phyloP scores from a whole-genome alignment of 2,797 vertebrate species.

The Thunnus albacares region DNA sequence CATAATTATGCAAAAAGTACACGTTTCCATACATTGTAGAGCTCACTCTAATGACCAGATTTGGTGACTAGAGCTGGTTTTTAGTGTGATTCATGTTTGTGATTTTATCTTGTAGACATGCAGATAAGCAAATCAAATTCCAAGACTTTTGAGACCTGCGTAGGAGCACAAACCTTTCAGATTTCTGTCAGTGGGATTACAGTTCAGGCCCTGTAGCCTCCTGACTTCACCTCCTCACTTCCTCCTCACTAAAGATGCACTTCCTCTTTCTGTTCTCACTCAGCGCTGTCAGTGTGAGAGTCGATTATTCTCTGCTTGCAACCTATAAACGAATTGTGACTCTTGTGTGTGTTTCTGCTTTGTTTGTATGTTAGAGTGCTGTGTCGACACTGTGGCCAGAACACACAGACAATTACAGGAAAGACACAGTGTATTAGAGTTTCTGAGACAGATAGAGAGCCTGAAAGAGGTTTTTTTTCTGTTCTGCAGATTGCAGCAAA shows the following conservation, averaged over 20 bases:
- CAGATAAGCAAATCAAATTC: background rate
- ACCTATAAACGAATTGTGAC: conserved; percentile 16
- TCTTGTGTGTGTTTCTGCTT: conserved; percentile 5
- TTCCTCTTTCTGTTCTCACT: conserved; percentile 70
- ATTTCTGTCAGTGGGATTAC: conserved; percentile 27
- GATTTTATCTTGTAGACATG: background rate
- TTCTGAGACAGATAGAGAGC: conserved; percentile 38
- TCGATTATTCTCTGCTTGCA: conserved; percentile 16
- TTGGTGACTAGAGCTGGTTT: background rate
- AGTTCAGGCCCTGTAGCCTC: conserved; percentile 33
- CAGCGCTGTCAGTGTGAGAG: conserved; percentile 18
- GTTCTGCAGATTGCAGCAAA: conserved; percentile 55
- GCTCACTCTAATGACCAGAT: background rate
- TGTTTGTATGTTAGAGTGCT: conserved; percentile 1
- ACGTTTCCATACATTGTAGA: background rate
- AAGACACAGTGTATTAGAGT: conserved; percentile 48
- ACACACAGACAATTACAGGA: conserved; percentile 69
- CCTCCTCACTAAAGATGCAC: conserved; percentile 57
- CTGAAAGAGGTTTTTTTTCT: conserved; percentile 12
- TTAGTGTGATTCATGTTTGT: background rate
- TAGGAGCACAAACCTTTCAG: conserved; percentile 19
- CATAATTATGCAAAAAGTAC: background rate
- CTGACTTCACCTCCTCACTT: conserved; percentile 65
- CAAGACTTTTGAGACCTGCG: background rate
- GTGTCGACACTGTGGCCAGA: background rate